Conservation (phyloP, 2,797 vertebrate species). For the Sebastes iracundus region DNA sequence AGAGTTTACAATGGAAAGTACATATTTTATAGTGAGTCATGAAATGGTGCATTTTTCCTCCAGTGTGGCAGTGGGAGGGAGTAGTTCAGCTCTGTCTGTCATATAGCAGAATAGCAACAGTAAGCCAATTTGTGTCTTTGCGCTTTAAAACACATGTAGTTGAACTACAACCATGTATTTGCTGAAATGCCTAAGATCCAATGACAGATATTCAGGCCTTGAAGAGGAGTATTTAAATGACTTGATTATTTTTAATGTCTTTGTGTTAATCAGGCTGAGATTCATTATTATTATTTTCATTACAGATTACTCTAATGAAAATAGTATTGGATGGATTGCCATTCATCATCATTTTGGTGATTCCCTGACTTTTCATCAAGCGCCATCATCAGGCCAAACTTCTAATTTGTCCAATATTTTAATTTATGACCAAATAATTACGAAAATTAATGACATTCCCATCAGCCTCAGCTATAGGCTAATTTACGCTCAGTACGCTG, state of each 20-base stretch:
- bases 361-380: neutral
- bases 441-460: neutral
- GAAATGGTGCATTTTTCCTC: conserved; percentile 8
- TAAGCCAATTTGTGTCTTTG: neutral
- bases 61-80: neutral
- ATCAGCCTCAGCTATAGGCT: too few relatives aligned
- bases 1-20: conserved; percentile 14
- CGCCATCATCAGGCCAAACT: neutral
- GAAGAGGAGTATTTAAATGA: neutral
- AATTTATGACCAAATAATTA: neutral
- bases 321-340: neutral
- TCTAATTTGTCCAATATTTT: neutral
- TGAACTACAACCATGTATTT: neutral
- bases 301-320: neutral
- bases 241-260: neutral
- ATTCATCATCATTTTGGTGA: too few relatives aligned
- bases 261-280: neutral
- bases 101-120: neutral
- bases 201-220: neutral
- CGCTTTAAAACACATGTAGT: neutral
- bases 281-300: neutral
- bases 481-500: neutral
- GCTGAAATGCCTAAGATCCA: neutral
- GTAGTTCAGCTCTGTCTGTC: neutral
- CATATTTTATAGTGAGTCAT: conserved; percentile 7